Evolutionary conservation across 1,140 invertebrate species (phyloP).

Genomic region (Diorhabda sublineata): DNA sequence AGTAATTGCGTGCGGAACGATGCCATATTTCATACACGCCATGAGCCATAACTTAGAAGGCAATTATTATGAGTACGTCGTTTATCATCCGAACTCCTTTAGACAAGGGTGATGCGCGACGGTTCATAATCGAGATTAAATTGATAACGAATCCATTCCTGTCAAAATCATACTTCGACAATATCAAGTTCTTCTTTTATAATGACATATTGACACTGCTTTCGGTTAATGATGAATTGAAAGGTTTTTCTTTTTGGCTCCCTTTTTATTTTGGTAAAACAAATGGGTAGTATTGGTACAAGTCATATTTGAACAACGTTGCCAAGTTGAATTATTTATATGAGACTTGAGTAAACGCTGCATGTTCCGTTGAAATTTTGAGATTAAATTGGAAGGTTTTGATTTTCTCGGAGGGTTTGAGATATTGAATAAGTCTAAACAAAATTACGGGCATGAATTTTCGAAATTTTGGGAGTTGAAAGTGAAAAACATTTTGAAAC

Average conservation of each 20-base stretch:
- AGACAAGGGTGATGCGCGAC: slow-evolving; percentile 28
- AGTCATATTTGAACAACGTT: not conserved
- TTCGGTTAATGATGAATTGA: slow-evolving; percentile 7
- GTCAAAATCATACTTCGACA: slow-evolving; percentile 24
- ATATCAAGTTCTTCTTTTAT: slow-evolving; percentile 13
- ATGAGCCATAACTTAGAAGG: slow-evolving; percentile 57
- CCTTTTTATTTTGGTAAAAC: slow-evolving; percentile 11
- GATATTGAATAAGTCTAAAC: too few relatives aligned
- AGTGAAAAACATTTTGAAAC: too few relatives aligned
- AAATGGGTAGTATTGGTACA: not conserved
- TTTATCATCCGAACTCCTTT: slow-evolving; percentile 49
- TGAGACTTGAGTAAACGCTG: not conserved
- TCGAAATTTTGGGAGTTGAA: too few relatives aligned
- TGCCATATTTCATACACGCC: slow-evolving; percentile 56
- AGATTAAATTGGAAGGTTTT: too few relatives aligned
- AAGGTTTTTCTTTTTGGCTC: not conserved
- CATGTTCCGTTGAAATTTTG: not conserved
- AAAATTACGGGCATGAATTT: too few relatives aligned
- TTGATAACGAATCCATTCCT: slow-evolving; percentile 36
- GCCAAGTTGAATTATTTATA: not conserved
- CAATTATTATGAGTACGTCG: slow-evolving; percentile 56
- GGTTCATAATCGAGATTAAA: slow-evolving; percentile 39
- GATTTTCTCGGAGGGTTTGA: too few relatives aligned
- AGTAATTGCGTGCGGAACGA: slow-evolving; percentile 56
- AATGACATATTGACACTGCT: slow-evolving; percentile 7